These are phyloP conservation scores for Branchinecta lindahli DNA, from an alignment of 1,140 invertebrate genomes.

Conservation along the genomic window DNA sequence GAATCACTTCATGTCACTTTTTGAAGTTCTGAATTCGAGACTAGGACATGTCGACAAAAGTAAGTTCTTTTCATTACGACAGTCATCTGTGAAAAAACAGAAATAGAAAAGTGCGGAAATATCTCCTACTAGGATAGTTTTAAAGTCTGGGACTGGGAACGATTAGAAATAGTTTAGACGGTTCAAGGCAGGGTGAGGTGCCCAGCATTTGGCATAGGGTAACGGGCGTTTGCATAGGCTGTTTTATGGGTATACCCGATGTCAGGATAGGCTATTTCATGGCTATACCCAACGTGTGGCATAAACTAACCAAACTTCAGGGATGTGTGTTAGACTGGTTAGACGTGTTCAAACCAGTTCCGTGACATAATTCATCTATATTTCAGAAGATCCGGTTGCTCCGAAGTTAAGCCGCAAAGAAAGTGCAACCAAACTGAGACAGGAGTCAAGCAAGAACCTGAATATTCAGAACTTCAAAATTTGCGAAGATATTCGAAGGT, in stretches of 20 bases:
- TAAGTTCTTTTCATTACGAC: background rate
- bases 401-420: slow-evolving; percentile 24
- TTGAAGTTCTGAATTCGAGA: slow-evolving; percentile 63
- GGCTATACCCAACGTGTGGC: background rate
- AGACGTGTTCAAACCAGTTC: slow-evolving; percentile 15
- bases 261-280: background rate
- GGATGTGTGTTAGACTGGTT: slow-evolving; percentile 25
- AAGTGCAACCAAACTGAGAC: slow-evolving; percentile 33
- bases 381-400: slow-evolving; percentile 15
- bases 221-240: too few relatives aligned
- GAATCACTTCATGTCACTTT: slow-evolving; percentile 45
- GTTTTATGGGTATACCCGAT: background rate
- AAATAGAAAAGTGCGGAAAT: background rate
- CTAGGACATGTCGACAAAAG: slow-evolving; percentile 33
- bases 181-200: background rate
- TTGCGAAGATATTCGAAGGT: slow-evolving; percentile 47
- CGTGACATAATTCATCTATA: slow-evolving; percentile 16
- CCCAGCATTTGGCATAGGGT: too few relatives aligned
- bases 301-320: background rate
- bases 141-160: background rate
- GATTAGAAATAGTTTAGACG: background rate
- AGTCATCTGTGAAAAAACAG: background rate
- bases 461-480: slow-evolving; percentile 57
- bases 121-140: background rate
- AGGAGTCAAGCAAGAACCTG: slow-evolving; percentile 45